These are phyloP conservation scores for Coelinius sp. DNA, from an alignment of 2,888 invertebrate genomes.

Conservation along the genomic window DNA sequence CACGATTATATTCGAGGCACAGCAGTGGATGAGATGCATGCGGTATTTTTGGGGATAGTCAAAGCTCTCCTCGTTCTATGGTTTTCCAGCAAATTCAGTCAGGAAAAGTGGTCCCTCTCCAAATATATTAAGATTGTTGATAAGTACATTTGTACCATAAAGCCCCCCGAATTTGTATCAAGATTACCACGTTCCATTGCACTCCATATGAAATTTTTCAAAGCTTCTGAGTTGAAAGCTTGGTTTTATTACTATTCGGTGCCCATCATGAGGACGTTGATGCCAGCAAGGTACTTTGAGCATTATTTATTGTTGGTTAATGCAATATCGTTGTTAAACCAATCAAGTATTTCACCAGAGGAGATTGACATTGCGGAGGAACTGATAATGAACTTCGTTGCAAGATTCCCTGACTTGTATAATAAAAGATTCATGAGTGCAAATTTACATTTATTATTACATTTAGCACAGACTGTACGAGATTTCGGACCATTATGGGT, in stretches of 20 bases:
- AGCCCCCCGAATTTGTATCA: conserved; percentile 29
- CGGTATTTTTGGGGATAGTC: conserved; percentile 15
- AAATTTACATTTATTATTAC: not conserved
- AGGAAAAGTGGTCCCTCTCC: not conserved
- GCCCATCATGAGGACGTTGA: conserved; percentile 12
- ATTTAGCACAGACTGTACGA: not conserved
- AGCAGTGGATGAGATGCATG: conserved; percentile 27
- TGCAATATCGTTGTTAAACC: not conserved
- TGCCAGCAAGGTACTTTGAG: conserved; percentile 18
- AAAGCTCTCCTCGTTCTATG: conserved; percentile 1
- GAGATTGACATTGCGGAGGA: not conserved
- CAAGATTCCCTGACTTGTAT: not conserved
- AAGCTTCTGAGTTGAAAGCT: conserved; percentile 23
- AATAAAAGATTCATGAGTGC: not conserved
- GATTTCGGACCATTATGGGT: not conserved
- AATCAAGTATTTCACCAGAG: not conserved
- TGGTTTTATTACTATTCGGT: conserved; percentile 34
- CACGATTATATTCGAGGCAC: not conserved
- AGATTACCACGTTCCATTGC: conserved; percentile 26
- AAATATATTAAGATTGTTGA: not conserved
- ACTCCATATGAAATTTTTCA: conserved; percentile 10
- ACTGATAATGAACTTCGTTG: not conserved
- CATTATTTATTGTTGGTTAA: conserved; percentile 25
- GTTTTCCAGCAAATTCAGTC: not conserved
- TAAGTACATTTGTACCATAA: not conserved